phyloP scores from a whole-genome alignment of 1,140 invertebrate genomes.

The Aphaenogaster ashmeadi region DNA sequence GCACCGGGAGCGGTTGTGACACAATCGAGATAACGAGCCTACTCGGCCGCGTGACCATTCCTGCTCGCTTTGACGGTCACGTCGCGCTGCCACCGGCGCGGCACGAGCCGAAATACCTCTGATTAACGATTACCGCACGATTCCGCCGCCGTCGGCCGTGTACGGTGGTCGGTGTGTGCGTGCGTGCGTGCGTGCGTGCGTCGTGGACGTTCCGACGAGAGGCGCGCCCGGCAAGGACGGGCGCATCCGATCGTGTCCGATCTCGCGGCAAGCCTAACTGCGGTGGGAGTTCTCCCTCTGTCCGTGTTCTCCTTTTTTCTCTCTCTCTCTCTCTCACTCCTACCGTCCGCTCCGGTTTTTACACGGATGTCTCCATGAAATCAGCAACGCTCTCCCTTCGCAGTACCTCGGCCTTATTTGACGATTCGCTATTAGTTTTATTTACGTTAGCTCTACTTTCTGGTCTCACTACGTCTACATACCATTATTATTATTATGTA shows the following conservation, averaged over 20 bases:
- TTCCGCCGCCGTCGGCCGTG: background rate
- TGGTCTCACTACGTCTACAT: background rate
- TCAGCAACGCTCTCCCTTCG: background rate
- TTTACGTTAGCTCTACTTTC: background rate
- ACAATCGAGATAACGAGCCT: conserved; percentile 18
- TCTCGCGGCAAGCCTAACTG: background rate
- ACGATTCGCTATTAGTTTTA: background rate
- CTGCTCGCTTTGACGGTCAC: background rate
- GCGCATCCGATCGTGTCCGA: conserved; percentile 7
- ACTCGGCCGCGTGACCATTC: background rate
- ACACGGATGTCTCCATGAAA: background rate
- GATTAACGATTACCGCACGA: conserved; percentile 30
- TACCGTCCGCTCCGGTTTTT: background rate
- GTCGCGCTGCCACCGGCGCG: background rate
- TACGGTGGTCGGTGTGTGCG: background rate
- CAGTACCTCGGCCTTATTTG: background rate
- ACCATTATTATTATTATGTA: background rate
- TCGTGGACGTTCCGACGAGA: background rate
- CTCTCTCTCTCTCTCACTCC: background rate
- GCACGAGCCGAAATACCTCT: background rate
- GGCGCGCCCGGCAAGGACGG: conserved; percentile 17
- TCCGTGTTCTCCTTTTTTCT: background rate
- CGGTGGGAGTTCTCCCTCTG: background rate
- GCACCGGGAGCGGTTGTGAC: background rate
- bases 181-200: background rate